A percentile compares a stretch with the other conserved stretches of the same genome.
These are phyloP conservation scores for Diarsia dahlii DNA, from an alignment of 2,888 invertebrate genomes.

Conservation along the genomic window DNA sequence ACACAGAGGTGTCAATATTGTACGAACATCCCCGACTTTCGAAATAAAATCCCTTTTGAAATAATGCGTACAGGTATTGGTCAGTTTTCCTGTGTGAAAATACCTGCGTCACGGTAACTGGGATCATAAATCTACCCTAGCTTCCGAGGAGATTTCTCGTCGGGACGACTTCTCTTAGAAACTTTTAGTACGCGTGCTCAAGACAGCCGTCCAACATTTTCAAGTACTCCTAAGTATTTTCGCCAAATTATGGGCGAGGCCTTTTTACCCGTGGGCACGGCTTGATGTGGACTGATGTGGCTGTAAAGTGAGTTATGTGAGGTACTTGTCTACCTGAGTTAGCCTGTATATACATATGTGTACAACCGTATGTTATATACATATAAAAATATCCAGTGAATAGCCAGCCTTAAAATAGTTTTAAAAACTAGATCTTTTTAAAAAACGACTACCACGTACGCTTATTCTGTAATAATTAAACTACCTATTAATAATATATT, in stretches of 20 bases:
- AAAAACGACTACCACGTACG: background rate
- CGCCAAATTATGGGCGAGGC: constrained; percentile 76
- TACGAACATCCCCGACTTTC: constrained; percentile 17
- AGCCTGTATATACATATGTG: too few species aligned
- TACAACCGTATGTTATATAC: too few species aligned
- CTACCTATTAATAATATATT: background rate
- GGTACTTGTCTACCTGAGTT: constrained; percentile 13
- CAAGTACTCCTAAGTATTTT: constrained; percentile 78
- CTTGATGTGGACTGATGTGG: constrained; percentile 42
- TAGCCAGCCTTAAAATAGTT: background rate
- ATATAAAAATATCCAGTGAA: background rate
- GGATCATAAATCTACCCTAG: constrained; percentile 84
- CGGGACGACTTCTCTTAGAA: constrained; percentile 78
- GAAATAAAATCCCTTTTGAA: constrained; percentile 45
- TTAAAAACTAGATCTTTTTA: background rate
- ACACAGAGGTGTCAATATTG: constrained; percentile 48
- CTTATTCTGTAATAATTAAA: background rate
- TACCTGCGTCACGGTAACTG: constrained; percentile 87
- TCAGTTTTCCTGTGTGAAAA: constrained; percentile 81
- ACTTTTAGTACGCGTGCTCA: constrained; percentile 83
- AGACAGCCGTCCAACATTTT: constrained; percentile 80
- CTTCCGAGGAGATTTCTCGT: constrained; percentile 86
- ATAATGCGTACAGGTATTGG: constrained; percentile 76
- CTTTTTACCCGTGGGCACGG: constrained; percentile 57
- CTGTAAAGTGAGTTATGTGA: constrained; percentile 34